Evolutionary conservation across 2,113 vertebrate species (phyloP).

Genomic region (Oryzias curvinotus): DNA sequence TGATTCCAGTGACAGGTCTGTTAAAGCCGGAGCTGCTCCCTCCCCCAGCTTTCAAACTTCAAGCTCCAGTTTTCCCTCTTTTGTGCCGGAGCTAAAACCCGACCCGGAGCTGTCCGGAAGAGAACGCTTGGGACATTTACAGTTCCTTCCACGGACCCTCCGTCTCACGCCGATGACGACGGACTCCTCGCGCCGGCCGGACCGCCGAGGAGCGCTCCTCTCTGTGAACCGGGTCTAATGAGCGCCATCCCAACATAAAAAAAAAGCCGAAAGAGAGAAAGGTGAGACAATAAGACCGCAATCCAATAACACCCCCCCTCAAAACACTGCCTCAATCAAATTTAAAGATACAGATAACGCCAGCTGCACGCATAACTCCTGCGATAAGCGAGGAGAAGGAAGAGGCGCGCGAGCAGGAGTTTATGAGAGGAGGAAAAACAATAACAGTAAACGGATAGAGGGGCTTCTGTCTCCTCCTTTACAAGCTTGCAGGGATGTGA

Average conservation of each 20-base stretch:
- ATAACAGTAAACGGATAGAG: conserved; percentile 74
- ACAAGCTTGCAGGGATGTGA: conserved; percentile 54
- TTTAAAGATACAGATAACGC: conserved; percentile 68
- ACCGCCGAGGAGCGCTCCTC: conserved; percentile 54
- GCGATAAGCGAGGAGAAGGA: conserved; percentile 38
- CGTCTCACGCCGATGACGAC: conserved; percentile 67
- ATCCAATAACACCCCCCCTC: conserved; percentile 70
- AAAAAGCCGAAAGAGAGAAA: conserved; percentile 42
- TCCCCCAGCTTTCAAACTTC: conserved; percentile 17
- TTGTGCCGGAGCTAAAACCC: background rate
- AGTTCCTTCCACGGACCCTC: conserved; percentile 45
- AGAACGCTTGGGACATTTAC: conserved; percentile 8
- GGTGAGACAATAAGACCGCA: conserved; percentile 68
- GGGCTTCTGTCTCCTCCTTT: conserved; percentile 60
- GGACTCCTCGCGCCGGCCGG: conserved; percentile 63
- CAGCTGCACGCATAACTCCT: conserved; percentile 55
- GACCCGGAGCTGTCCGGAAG: too few species aligned
- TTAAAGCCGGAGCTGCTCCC: conserved; percentile 55
- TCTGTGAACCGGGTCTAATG: conserved; percentile 63
- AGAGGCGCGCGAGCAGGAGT: conserved; percentile 42
- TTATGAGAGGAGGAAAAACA: conserved; percentile 68
- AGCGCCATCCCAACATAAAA: conserved; percentile 67
- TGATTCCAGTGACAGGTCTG: conserved; percentile 65
- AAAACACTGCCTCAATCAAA: conserved; percentile 71
- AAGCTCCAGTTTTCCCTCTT: background rate